A percentile compares a stretch with the other conserved stretches of the same genome.
These are phyloP conservation scores for Cynopterus sphinx DNA, from an alignment of 2,797 vertebrate genomes.

Conservation along the genomic window DNA sequence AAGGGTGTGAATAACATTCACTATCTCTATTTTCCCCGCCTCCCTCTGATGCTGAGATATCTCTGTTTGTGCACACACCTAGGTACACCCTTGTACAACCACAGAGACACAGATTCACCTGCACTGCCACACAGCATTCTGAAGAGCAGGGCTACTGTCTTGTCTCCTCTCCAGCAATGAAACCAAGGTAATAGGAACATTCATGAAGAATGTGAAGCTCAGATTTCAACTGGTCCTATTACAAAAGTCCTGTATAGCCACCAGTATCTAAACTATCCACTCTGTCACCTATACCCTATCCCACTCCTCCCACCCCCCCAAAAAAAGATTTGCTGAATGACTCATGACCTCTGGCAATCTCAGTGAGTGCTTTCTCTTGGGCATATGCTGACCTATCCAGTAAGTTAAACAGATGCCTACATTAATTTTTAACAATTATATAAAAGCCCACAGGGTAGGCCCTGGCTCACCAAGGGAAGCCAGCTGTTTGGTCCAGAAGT, in stretches of 20 bases:
- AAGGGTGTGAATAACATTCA: not conserved
- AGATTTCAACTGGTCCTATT: not conserved
- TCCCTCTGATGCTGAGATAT: not conserved
- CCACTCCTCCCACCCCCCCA: no score
- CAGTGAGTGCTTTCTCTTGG: not conserved
- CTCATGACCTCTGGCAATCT: not conserved
- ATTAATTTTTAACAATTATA: constrained; percentile 9
- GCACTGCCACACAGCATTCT: not conserved
- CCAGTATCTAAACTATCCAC: not conserved
- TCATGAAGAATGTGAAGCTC: not conserved
- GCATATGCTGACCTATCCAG: not conserved
- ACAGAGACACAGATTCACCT: not conserved
- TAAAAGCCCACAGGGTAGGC: not conserved
- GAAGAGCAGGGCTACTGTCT: not conserved
- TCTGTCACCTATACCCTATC: not conserved
- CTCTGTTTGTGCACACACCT: not conserved
- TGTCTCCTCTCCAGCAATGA: constrained; percentile 37
- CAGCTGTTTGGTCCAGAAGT: constrained; percentile 97
- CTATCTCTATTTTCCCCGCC: not conserved
- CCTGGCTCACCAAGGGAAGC: constrained; percentile 90
- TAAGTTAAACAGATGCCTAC: constrained; percentile 6
- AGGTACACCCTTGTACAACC: not conserved
- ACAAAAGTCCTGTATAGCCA: not conserved
- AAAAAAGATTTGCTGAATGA: not conserved
- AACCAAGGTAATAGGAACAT: not conserved